Evolutionary conservation across 2,888 invertebrate species (phyloP), one percentile per base, ranked within the genome.

Genomic region (Drosophila picticornis): DNA sequence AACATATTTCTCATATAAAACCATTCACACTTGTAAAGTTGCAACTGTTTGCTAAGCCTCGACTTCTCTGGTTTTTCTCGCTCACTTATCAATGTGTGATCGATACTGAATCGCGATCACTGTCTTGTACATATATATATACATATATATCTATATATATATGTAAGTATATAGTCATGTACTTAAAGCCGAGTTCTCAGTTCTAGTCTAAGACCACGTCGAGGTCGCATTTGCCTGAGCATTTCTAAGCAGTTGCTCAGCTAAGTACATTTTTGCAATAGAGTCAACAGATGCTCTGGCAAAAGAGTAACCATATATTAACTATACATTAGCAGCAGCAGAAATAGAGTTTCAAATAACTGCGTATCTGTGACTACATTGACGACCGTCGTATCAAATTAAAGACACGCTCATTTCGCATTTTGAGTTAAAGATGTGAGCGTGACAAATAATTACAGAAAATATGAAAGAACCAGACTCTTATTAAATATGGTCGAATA

Each of bases 151-250:
- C 11, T 22, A 22, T 43, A 22, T 46, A 4, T 22, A 43, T 43
- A 2, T 43, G 11, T 11, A 16, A 19, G 19, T 38, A 19, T 0
- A 5, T 36, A 22, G 22, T 13, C 11, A 0, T 11, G 22, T 40
- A 63, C 40, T 25, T 19, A 31, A 11, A 19, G 25, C 19, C 5
- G 46, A 43, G 50, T 36, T 53, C 61, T 57, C 55, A 43, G 62
- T 69, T 59, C 36, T 55, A 73, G 40, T 77, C 53, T 57, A 34
- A 32, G 36, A 67, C 19, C 56, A 52, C 64, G 62, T 72, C 75
- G 75, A 73, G 77, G 77, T 80, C 67, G 59, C 61, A 82, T 59
- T 74, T 76, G 68, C 70, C 71, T 53, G 67, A 68, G 67, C 63
- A 75, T 79, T 70, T 77, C 72, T 52, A 73, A 67, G 68, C 64